Base-by-base conservation (phyloP, 2,888 invertebrate genomes). In the Conops quadrifasciatus region DNA sequence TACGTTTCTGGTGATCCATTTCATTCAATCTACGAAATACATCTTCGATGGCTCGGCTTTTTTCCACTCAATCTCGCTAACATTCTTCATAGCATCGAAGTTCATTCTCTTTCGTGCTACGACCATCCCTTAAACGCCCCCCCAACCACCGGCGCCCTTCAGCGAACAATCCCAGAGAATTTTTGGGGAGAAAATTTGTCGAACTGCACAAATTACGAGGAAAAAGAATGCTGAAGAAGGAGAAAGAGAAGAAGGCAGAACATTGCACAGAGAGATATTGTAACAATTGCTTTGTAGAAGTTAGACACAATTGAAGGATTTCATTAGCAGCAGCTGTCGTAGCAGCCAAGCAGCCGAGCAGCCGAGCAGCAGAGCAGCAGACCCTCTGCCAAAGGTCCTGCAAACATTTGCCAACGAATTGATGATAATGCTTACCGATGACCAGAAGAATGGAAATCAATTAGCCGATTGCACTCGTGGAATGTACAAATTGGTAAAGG, bases 381-480 rank as follows among this genome's bases (percentile, higher is more conserved):
- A 36, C 36, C 36, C 36, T 47, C 65, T n/a, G 59, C 30, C 30
- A 43, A 59, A 76, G 78, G 77, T 81, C 77, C 77, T 75, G 79
- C 78, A 73, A 77, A 78, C 78, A 77, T 77, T 78, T 78, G 79
- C 78, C 74, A 64, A 79, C 73, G 69, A 71, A 73, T 75, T 74
- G 77, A 77, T 73, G 75, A 79, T 75, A 79, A 73, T 75, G 77
- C 73, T 63, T 71, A 74, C 71, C 75, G 74, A 72, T 76, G 78
- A 73, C 73, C 76, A 66, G 69, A 74, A 78, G 81, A 81, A 81
- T 82, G 78, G 78, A 80, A 83, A 83, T 82, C 82, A 83, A 83
- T 83, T 83, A 83, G 82, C 83, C 83, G 82, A 83, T 83, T 83
- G 81, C 83, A 81, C 79, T 82, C 75, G 76, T 77, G 80, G 77